phyloP scores from a whole-genome alignment of 1,140 invertebrate species.

The Ostrea denselamellosa region DNA sequence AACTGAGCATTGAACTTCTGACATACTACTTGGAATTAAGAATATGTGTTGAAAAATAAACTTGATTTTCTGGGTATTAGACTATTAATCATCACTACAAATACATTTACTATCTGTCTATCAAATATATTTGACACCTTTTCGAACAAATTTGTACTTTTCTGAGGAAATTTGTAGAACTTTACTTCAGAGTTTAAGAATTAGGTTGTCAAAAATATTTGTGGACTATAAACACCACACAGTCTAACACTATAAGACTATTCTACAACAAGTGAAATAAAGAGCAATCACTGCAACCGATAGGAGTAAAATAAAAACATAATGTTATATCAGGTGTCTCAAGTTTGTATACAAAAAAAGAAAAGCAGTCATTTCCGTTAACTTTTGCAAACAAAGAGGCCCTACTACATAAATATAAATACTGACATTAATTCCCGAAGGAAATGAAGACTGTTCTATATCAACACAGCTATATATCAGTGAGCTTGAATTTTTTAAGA shows the following conservation, averaged over 20 bases:
- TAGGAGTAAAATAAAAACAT: not conserved
- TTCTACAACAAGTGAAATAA: not conserved
- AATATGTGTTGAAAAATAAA: not conserved
- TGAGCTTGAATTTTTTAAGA: conserved; percentile 21
- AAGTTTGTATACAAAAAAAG: not conserved
- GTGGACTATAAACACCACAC: not conserved
- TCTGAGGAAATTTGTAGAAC: no score
- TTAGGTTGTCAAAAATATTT: conserved; percentile 13
- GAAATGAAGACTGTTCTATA: not conserved
- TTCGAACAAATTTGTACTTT: not conserved
- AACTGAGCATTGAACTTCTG: not conserved
- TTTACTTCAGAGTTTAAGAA: not conserved
- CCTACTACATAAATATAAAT: not conserved
- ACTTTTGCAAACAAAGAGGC: not conserved
- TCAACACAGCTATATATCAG: not conserved
- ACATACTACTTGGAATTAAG: not conserved
- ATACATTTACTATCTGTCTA: not conserved
- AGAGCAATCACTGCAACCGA: conserved; percentile 1
- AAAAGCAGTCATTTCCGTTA: not conserved
- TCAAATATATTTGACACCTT: not conserved
- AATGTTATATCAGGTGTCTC: not conserved
- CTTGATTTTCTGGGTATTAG: not conserved
- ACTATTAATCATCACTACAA: not conserved
- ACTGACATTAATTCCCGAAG: not conserved
- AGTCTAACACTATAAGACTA: not conserved